phyloP scores from a whole-genome alignment of 2,888 invertebrate genomes.

The Lasioglossum oenotherae region DNA sequence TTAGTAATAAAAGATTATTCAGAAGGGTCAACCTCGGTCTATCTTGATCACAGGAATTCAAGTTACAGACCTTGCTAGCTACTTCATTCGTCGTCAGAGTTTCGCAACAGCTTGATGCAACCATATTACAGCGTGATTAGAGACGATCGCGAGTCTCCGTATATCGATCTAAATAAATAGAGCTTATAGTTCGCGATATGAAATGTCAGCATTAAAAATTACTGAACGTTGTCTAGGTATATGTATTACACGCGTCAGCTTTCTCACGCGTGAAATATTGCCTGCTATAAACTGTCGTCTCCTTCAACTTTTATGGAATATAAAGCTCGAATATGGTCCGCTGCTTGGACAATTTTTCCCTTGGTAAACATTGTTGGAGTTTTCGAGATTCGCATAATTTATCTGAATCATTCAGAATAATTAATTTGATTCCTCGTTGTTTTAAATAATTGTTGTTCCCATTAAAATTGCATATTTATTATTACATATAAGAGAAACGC shows the following conservation, averaged over 20 bases:
- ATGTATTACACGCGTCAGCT: conserved; percentile 3
- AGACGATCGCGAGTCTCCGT: not conserved
- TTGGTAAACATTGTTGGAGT: not conserved
- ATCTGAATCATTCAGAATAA: not conserved
- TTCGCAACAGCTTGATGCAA: not conserved
- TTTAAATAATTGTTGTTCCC: not conserved
- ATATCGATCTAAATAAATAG: not conserved
- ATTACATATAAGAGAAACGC: not conserved
- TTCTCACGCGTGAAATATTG: conserved; percentile 4
- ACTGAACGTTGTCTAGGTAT: conserved; percentile 2
- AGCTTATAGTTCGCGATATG: not conserved
- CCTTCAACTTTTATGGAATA: conserved; percentile 12
- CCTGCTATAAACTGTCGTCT: not conserved
- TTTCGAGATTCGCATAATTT: not conserved
- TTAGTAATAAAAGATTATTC: not conserved
- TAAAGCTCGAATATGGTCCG: not conserved
- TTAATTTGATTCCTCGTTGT: not conserved
- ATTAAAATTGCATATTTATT: not conserved
- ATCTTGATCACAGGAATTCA: not conserved
- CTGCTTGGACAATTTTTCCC: not conserved
- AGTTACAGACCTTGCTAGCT: not conserved
- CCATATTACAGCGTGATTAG: not conserved
- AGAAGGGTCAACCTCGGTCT: not conserved
- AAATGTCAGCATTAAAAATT: conserved; percentile 19
- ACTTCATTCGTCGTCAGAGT: not conserved